A percentile compares a stretch with the other conserved stretches of the same genome.
Evolutionary conservation across 2,888 invertebrate genomes (phyloP).

Genomic region (Gisinianus flammeolus): DNA sequence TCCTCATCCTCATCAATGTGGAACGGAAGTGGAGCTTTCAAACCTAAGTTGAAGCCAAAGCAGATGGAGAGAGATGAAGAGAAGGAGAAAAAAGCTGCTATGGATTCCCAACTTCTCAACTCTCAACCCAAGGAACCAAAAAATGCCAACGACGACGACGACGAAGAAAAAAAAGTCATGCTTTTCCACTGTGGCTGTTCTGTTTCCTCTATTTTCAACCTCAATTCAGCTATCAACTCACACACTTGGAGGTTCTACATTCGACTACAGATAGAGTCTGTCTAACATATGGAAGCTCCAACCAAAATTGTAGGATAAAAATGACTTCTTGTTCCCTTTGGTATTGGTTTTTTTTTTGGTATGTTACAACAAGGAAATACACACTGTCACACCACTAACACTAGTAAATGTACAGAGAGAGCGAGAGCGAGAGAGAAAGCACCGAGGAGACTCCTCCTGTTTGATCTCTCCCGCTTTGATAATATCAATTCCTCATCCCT

Average conservation of each 20-base stretch:
- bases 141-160: no score
- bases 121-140: not conserved
- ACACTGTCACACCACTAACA: not conserved
- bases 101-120: no score
- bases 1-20: conserved; percentile 44
- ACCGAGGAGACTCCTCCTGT: not conserved
- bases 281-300: no score
- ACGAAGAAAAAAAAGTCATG: no score
- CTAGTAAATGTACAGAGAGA: not conserved
- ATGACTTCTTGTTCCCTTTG: not conserved
- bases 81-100: not conserved
- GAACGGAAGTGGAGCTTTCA: conserved; percentile 33
- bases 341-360: no score
- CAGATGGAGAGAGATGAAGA: conserved; percentile 1
- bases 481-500: not conserved
- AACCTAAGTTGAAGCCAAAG: not conserved
- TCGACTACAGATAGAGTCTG: no score
- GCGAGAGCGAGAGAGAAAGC: not conserved
- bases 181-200: no score
- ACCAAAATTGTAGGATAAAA: no score
- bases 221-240: no score
- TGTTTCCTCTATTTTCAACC: no score
- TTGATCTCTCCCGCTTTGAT: not conserved
- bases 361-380: not conserved
- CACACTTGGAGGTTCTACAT: no score